These are phyloP conservation scores for Drosophila kanapiae DNA, from an alignment of 1,140 invertebrate species.

Conservation along the genomic window DNA sequence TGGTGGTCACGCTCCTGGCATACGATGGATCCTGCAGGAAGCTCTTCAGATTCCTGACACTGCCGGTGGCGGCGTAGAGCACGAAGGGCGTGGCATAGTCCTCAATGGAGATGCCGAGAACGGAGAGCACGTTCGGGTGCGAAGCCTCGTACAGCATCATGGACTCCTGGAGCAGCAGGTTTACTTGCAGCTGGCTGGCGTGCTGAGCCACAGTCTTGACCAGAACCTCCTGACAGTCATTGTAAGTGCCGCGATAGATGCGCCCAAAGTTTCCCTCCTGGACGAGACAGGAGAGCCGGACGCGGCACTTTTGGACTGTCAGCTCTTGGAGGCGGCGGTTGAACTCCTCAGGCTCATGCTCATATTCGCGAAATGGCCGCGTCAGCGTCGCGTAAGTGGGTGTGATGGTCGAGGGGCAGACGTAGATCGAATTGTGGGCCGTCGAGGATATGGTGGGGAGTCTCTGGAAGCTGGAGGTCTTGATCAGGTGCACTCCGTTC, in stretches of 20 bases:
- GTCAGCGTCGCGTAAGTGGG: constrained; percentile 81
- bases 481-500: constrained; percentile 78
- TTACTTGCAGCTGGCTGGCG: constrained; percentile 90
- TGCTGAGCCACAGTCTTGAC: constrained; percentile 93
- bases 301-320: constrained; percentile 88
- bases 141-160: constrained; percentile 94
- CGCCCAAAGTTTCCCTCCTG: constrained; percentile 97
- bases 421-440: constrained; percentile 82
- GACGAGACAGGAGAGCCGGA: constrained; percentile 91
- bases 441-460: constrained; percentile 79
- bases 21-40: constrained; percentile 87
- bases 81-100: constrained; percentile 94
- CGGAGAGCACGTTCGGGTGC: constrained; percentile 93
- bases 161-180: constrained; percentile 93
- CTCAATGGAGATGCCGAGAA: constrained; percentile 95
- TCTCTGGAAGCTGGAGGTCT: constrained; percentile 84
- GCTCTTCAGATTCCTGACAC: constrained; percentile 95
- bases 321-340: constrained; percentile 84
- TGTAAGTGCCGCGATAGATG: constrained; percentile 94
- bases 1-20: constrained; percentile 93
- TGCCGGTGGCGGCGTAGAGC: constrained; percentile 92
- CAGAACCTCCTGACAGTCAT: constrained; percentile 92
- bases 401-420: constrained; percentile 81
- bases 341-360: constrained; percentile 85
- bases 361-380: constrained; percentile 83